These are phyloP conservation scores for Abrostola tripartita DNA, from an alignment of 2,888 invertebrate species.

Conservation along the genomic window DNA sequence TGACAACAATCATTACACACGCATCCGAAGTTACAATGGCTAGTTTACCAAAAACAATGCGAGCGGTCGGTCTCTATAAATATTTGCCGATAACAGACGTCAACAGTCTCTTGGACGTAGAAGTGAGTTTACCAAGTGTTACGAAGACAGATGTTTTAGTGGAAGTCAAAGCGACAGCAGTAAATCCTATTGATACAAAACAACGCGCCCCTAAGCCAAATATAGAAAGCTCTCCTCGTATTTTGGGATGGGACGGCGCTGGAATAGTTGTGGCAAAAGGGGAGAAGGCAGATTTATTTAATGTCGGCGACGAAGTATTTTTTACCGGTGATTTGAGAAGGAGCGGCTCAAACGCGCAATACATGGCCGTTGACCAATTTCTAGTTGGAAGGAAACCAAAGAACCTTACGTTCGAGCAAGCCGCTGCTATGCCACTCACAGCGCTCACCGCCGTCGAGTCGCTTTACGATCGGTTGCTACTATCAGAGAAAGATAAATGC, in stretches of 20 bases:
- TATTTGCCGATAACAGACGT: conserved; percentile 78
- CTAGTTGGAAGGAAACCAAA: conserved; percentile 76
- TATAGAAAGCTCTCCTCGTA: conserved; percentile 70
- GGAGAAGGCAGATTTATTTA: conserved; percentile 64
- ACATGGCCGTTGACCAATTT: conserved; percentile 74
- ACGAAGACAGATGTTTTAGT: conserved; percentile 73
- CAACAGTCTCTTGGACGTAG: conserved; percentile 76
- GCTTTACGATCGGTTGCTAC: conserved; percentile 72
- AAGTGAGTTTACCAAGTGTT: conserved; percentile 72
- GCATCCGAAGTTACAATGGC: conserved; percentile 45
- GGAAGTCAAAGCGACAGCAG: conserved; percentile 78
- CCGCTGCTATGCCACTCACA: conserved; percentile 81
- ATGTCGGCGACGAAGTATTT: conserved; percentile 80
- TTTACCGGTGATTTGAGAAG: conserved; percentile 75
- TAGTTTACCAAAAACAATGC: conserved; percentile 77
- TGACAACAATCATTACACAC: conserved; percentile 20
- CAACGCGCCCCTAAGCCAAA: conserved; percentile 75
- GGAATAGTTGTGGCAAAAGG: conserved; percentile 77
- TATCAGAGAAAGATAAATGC: conserved; percentile 78
- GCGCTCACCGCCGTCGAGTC: conserved; percentile 78
- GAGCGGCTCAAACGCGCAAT: conserved; percentile 80
- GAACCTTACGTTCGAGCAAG: conserved; percentile 77
- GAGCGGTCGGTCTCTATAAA: conserved; percentile 80
- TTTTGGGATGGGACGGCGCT: conserved; percentile 82
- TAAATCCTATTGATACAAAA: conserved; percentile 82